Evolutionary conservation across 2,113 vertebrate genomes (phyloP).

Genomic region (Halcyon senegalensis): DNA sequence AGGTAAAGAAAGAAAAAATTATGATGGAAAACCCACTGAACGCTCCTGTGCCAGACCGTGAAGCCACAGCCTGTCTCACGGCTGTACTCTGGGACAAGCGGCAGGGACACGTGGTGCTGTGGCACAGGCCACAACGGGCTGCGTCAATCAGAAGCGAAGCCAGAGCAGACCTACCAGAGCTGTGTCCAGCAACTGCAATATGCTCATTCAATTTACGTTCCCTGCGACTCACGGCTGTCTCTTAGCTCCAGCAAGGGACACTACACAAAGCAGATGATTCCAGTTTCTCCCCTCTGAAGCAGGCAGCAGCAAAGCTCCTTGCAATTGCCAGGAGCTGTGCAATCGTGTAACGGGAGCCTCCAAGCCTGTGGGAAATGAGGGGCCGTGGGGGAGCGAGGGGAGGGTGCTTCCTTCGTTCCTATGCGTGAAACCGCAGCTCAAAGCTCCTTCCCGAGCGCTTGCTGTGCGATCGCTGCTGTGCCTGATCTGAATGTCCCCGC

Average conservation of each 20-base stretch:
- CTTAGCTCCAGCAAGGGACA: background rate
- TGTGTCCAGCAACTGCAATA: background rate
- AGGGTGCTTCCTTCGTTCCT: background rate
- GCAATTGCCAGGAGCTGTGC: background rate
- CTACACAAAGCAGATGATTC: background rate
- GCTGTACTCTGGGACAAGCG: background rate
- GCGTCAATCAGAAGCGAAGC: background rate
- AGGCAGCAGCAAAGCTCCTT: background rate
- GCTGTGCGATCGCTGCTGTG: accelerated
- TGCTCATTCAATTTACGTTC: background rate
- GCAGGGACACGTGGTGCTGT: accelerated
- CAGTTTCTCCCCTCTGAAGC: background rate
- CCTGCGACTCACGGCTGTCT: background rate
- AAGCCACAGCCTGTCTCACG: background rate
- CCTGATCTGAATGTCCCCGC: accelerated
- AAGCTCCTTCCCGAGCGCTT: background rate
- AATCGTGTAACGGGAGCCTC: background rate
- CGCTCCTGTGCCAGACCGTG: accelerated
- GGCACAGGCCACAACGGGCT: background rate
- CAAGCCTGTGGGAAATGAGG: background rate
- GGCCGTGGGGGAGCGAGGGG: background rate
- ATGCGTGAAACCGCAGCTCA: background rate
- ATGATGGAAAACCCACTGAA: background rate
- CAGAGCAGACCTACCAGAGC: background rate
- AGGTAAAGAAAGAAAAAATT: slow-evolving; percentile 10